Conservation (phyloP, 2,888 invertebrate species). For the Psylliodes chrysocephalus region DNA sequence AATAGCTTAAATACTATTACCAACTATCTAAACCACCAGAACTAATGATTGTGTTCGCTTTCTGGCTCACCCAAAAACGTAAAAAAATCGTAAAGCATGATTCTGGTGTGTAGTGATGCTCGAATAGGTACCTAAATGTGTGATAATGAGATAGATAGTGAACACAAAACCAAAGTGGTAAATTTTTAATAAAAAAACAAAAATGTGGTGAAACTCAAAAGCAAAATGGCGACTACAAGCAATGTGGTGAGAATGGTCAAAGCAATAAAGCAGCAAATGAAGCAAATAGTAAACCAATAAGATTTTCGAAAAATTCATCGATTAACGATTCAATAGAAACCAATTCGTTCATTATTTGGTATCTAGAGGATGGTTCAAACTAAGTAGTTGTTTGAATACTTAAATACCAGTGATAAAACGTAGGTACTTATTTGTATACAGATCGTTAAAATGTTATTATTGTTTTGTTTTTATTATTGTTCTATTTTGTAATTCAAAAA, state of each 20-base stretch:
- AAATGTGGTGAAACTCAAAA: conserved; percentile 50
- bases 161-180: conserved; percentile 55
- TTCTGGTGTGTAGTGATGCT: conserved; percentile 33
- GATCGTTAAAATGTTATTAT: no score
- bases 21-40: conserved; percentile 2
- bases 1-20: conserved; percentile 3
- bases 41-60: conserved; percentile 56
- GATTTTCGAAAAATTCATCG: conserved; percentile 17
- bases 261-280: conserved; percentile 50
- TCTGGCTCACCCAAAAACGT: conserved; percentile 54
- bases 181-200: conserved; percentile 17
- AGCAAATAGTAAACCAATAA: conserved; percentile 48
- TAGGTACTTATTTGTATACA: no score
- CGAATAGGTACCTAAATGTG: conserved; percentile 35
- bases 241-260: conserved; percentile 49
- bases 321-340: conserved; percentile 12
- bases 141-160: conserved; percentile 54
- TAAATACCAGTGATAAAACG: no score
- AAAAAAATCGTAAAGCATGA: conserved; percentile 48
- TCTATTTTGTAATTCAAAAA: no score
- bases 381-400: no score
- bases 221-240: conserved; percentile 53
- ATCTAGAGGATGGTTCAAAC: no score
- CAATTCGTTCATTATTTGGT: not conserved
- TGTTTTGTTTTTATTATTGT: no score